These are phyloP conservation scores for Luperina nickerlii DNA, from an alignment of 2,888 invertebrate species.

Conservation along the genomic window DNA sequence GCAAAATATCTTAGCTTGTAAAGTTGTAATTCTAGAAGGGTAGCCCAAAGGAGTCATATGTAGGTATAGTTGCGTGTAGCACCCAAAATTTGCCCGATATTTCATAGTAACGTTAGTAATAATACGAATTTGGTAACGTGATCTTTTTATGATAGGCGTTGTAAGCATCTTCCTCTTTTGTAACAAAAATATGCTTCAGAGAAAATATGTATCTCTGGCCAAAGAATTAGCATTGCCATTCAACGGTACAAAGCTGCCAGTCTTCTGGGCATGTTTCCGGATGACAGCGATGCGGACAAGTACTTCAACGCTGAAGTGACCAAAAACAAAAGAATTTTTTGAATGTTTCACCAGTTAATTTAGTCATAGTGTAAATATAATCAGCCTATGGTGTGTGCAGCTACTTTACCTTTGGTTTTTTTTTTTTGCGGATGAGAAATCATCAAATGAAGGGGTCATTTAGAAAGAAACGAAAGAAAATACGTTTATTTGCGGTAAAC, in stretches of 20 bases:
- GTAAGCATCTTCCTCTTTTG: not conserved
- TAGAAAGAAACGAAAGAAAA: too few species aligned
- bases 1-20: conserved; percentile 21
- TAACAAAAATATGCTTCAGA: not conserved
- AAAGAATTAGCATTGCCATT: not conserved
- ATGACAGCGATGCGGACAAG: not conserved
- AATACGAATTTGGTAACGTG: not conserved
- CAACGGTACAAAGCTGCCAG: not conserved
- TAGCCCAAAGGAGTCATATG: too few species aligned
- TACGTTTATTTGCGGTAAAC: too few species aligned
- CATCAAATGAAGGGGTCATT: too few species aligned
- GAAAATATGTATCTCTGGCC: not conserved
- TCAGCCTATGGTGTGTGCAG: not conserved
- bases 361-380: too few species aligned
- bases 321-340: not conserved
- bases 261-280: not conserved
- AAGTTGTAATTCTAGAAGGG: conserved; percentile 20
- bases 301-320: not conserved
- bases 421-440: too few species aligned
- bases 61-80: not conserved
- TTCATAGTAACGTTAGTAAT: not conserved
- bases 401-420: too few species aligned
- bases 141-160: not conserved
- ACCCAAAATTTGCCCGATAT: not conserved
- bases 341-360: too few species aligned